Base-by-base conservation (phyloP, 2,797 vertebrate species). In the Syngnathus acus region DNA sequence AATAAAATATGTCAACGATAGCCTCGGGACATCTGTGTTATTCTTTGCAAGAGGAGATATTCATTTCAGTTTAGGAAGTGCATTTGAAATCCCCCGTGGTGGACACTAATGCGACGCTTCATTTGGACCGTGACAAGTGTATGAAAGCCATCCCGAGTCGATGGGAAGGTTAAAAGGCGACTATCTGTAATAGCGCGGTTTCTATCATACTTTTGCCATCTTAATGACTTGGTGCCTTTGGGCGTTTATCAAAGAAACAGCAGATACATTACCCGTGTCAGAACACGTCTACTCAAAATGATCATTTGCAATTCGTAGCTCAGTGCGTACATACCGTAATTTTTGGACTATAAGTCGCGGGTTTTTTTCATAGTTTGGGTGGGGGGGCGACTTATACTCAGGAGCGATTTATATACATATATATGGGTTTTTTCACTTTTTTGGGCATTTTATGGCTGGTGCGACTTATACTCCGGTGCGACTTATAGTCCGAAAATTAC, bases 231-330 rank as follows among this genome's bases (percentile, higher is more conserved):
- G 72, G 72, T 72, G 76, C 76, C 82, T 83, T 79, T 80, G 77
- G 81, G 77, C 77, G 78, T 84, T 86, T 71, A 81, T 87, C 82
- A 85, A 73, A 70, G 77, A 68, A 64, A 48, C 61, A 48, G 72
- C 42, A 77, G 69, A 88, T 86, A 82, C 84, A 89, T 87, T 82
- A 86, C 53, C 72, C 71, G 64, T 74, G 86, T 88, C 83, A 70
- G 72, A 74, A 79, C 63, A 78, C 10, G 69, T 73, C 87, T 74
- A 37, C 50, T n/a, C 66, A 40, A 76, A 83, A 64, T 71, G 68
- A 87, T 78, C 62, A 81, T 84, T 75, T 80, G 69, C 58, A 62
- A 70, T 76, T 68, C 61, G 60, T 62, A 69, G 67, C n/a, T 50
- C 72, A 64, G 65, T 37, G 21, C 59, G 65, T 61, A 55, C 11